Conservation (phyloP, 2,888 invertebrate species). For the Callyntrura guangdongensis region DNA sequence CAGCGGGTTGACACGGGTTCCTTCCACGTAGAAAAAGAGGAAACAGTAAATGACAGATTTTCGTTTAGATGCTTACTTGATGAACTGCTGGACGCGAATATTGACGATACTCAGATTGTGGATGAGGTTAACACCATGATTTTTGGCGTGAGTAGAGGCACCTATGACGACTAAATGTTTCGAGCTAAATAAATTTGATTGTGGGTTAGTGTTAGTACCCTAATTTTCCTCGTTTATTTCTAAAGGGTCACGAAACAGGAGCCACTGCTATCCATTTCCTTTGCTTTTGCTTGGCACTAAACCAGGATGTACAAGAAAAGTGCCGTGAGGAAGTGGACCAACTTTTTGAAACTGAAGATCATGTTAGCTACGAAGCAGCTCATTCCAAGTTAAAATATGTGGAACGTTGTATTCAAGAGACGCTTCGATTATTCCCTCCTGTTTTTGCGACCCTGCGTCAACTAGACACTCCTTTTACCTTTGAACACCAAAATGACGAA, state of each 20-base stretch:
- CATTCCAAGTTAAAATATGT: conserved; percentile 17
- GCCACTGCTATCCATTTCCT: background rate
- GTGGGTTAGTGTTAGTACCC: too few relatives aligned
- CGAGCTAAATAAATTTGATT: too few relatives aligned
- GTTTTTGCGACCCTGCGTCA: conserved; percentile 15
- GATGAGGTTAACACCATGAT: conserved; percentile 64
- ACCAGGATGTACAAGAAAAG: background rate
- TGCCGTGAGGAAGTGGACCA: conserved; percentile 50
- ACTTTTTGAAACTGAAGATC: conserved; percentile 20
- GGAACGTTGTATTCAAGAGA: conserved; percentile 45
- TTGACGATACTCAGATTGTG: conserved; percentile 50
- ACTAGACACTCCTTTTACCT: background rate
- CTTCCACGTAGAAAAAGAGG: too few relatives aligned
- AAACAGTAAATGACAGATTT: background rate
- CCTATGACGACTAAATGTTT: too few relatives aligned
- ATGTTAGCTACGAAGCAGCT: conserved; percentile 13
- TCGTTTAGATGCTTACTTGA: conserved; percentile 18
- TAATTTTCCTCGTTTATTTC: too few relatives aligned
- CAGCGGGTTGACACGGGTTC: background rate
- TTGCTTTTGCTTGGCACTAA: conserved; percentile 18
- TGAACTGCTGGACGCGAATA: conserved; percentile 34
- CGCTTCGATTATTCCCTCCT: conserved; percentile 54
- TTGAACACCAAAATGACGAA: conserved; percentile 17
- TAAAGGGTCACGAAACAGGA: conserved; percentile 45
- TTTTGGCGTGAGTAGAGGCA: conserved; percentile 37